Conservation (phyloP, 2,113 vertebrate genomes). For the Anguilla japonica region DNA sequence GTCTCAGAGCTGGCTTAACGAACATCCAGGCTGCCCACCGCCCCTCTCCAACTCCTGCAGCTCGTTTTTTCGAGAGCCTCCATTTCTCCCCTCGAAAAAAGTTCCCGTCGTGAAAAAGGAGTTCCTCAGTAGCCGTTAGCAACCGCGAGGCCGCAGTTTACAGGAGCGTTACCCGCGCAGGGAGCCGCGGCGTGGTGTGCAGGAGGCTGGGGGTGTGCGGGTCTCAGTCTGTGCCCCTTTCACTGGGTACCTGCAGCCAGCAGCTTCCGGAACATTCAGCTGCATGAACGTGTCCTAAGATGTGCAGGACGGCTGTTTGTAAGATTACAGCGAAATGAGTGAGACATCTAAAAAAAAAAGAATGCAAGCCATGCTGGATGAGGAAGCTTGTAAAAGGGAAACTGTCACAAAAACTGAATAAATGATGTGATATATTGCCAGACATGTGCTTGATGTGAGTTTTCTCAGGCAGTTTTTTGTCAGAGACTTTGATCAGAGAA, state of each 20-base stretch:
- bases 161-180: background rate
- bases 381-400: no score
- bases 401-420: no score
- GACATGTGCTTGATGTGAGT: no score
- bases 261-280: background rate
- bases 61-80: constrained; percentile 51
- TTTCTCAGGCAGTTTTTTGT: no score
- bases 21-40: constrained; percentile 72
- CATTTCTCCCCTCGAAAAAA: constrained; percentile 43
- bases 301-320: no score
- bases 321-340: no score
- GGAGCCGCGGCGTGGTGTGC: background rate
- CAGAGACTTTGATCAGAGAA: no score
- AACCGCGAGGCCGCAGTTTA: constrained; percentile 39
- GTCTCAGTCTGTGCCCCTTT: background rate
- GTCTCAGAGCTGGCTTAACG: constrained; percentile 73
- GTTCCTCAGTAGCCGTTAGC: constrained; percentile 55
- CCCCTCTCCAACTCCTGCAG: background rate
- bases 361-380: no score
- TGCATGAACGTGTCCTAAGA: background rate
- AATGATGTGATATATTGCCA: no score
- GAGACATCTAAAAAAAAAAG: no score
- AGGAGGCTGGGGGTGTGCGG: background rate
- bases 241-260: no score
- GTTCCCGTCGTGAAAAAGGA: constrained; percentile 53